These are phyloP conservation scores for Novumbra hubbsi DNA, from an alignment of 2,797 vertebrate species.

Conservation along the genomic window DNA sequence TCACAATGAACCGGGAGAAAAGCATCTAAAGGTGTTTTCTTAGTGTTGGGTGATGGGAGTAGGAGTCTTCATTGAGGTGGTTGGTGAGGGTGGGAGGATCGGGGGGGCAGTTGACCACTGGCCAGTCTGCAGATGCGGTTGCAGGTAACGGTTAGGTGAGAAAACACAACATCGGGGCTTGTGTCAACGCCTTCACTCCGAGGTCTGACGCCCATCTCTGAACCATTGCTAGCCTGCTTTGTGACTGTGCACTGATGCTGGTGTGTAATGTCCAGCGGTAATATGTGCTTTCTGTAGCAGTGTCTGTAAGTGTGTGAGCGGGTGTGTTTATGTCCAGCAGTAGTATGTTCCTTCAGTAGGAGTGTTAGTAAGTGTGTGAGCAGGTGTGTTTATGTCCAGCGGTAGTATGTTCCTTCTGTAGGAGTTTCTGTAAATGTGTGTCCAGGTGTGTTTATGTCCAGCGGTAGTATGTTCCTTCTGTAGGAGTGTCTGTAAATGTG, in stretches of 20 bases:
- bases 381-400: no score
- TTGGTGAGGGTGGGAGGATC: slow-evolving; percentile 14
- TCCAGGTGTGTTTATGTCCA: no score
- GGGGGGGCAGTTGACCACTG: slow-evolving; percentile 50
- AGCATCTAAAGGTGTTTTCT: slow-evolving; percentile 22
- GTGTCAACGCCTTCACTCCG: slow-evolving; percentile 70
- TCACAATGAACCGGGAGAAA: slow-evolving; percentile 27
- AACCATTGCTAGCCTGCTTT: slow-evolving; percentile 60
- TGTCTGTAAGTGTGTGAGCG: slow-evolving; percentile 13
- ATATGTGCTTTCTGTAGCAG: no score
- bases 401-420: no score
- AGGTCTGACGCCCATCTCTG: slow-evolving; percentile 70
- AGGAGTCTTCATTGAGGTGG: slow-evolving; percentile 49
- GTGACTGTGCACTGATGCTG: no score
- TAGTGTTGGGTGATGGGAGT: slow-evolving; percentile 40
- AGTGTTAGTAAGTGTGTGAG: no score
- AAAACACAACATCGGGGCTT: slow-evolving; percentile 77
- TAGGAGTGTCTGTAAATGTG: no score
- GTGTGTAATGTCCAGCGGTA: no score
- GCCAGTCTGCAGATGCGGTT: slow-evolving; percentile 73
- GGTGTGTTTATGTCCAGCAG: slow-evolving; percentile 9
- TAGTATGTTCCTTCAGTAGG: no score
- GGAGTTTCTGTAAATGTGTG: no score
- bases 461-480: no score
- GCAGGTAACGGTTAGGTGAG: slow-evolving; percentile 74